Conservation (phyloP, 2,797 vertebrate species). For the Harpagifer antarcticus region DNA sequence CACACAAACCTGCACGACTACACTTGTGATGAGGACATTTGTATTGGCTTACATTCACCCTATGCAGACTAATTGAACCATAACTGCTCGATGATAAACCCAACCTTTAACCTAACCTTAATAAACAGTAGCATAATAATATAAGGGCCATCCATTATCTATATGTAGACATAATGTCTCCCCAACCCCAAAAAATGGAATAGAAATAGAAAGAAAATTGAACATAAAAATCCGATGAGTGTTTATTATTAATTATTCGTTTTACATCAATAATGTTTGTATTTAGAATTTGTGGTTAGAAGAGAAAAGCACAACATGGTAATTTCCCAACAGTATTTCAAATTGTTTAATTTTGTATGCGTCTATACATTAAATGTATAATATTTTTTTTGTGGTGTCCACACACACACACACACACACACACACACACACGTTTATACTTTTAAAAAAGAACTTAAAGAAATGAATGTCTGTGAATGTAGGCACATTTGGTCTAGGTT, state of each 20-base stretch:
- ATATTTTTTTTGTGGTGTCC: not conserved
- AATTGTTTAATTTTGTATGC: not conserved
- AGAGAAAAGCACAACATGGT: not conserved
- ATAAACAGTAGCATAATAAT: not conserved
- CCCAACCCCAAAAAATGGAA: not conserved
- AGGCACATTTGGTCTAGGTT: not conserved
- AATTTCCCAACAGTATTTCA: not conserved
- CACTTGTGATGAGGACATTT: constrained; percentile 43
- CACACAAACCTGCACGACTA: constrained; percentile 7
- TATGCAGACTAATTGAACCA: not conserved
- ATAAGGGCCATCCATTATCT: not conserved
- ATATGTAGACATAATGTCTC: not conserved
- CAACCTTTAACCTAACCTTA: not conserved
- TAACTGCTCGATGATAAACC: not conserved
- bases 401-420: constrained; percentile 5
- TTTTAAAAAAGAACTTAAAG: too few relatives aligned
- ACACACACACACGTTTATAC: not conserved
- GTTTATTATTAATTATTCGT: not conserved
- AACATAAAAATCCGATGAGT: not conserved
- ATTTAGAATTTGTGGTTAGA: not conserved
- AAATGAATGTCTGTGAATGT: not conserved
- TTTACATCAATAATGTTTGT: not conserved
- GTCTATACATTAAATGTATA: not conserved
- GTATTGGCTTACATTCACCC: constrained; percentile 5
- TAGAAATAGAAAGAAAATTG: not conserved